Evolutionary conservation across 2,797 vertebrate genomes (phyloP), one percentile per base, ranked within the genome.

Genomic region (Malurus leucopterus): DNA sequence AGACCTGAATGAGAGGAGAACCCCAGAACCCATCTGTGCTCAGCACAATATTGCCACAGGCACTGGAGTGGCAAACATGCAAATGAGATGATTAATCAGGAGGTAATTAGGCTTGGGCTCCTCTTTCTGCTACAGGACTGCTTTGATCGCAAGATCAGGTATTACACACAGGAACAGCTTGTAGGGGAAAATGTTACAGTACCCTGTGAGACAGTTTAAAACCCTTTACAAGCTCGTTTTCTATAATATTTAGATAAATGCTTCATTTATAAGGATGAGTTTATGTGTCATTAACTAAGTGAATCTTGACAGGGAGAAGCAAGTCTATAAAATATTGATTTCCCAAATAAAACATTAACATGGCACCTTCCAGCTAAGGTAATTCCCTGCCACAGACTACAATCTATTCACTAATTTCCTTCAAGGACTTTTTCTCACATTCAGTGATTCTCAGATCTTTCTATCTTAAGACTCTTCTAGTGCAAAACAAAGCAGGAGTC

Each of bases 41-140:
- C 55, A 86, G 74, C 49, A 50, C 58, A 89, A 63, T 44, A 91
- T 49, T 2, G 29, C 94, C 92, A 79, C 43, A 58, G 93, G 93
- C 93, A 88, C 9, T 2, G 4, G 43, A 84, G 71, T 55, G 63
- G 81, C 86, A 94, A 91, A 80, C 74, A 85, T 92, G 51, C 82
- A 91, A 95, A 92, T 94, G 80, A 92, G 40, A 46, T 34, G 16
- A 83, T 90, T 86, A 93, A 71, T 93, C 82, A 94, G 67, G 64
- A 91, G 75, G 47, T 82, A 71, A 89, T 93, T 89, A 88, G 1
- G 2, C 84, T 46, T 68, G 63, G 51, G 47, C 92, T 91, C 88
- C 51, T 86, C 50, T 71, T 83, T 89, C 80, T 91, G 63, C 46
- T 80, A 54, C 51, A 93, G 62, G 68, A 77, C 34, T 63, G 70